Evolutionary conservation across 2,797 vertebrate genomes (phyloP).

Genomic region (Oophaga sylvatica): DNA sequence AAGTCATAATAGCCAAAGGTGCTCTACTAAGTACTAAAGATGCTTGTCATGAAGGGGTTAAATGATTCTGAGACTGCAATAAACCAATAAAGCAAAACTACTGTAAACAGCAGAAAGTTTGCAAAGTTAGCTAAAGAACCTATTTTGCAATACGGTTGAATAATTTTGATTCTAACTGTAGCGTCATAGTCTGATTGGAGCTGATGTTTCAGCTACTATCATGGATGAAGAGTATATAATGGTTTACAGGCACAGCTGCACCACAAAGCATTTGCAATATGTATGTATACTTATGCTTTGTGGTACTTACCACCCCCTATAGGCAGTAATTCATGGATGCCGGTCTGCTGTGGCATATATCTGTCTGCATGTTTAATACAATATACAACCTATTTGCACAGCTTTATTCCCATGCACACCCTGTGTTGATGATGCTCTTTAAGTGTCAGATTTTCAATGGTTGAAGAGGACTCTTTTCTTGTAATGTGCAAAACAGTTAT

Average conservation of each 20-base stretch:
- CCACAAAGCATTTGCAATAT: not conserved
- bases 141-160: no score
- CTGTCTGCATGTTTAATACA: not conserved
- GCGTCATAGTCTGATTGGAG: no score
- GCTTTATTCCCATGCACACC: not conserved
- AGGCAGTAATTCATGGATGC: not conserved
- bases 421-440: slow-evolving; percentile 5
- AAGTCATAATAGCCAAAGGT: no score
- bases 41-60: no score
- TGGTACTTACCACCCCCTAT: not conserved
- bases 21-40: no score
- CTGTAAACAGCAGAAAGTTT: no score
- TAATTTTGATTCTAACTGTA: no score
- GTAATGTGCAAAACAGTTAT: slow-evolving; percentile 21
- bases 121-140: no score
- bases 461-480: not conserved
- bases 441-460: not conserved
- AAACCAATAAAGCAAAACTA: no score
- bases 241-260: not conserved
- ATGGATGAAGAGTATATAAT: no score
- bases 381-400: not conserved
- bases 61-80: no score
- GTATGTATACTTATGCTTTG: not conserved
- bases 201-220: no score
- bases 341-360: not conserved